Percentiles rank a stretch among this genome's conserved stretches.
Evolutionary conservation across 2,797 vertebrate genomes (phyloP).

Genomic region (Clarias pachynema): DNA sequence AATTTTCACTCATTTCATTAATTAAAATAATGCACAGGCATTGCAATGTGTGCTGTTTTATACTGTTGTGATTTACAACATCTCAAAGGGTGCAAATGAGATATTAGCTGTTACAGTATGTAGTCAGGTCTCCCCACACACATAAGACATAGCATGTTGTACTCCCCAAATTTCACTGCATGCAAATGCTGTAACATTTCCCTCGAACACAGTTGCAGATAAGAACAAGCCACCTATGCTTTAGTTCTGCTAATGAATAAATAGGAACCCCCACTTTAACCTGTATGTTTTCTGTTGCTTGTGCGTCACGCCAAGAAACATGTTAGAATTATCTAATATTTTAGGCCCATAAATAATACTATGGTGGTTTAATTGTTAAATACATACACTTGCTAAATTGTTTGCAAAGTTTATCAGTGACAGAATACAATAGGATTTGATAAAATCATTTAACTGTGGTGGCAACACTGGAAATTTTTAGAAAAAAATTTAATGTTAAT

Average conservation of each 20-base stretch:
- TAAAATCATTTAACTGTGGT: neutral
- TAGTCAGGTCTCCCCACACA: neutral
- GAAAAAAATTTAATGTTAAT: neutral
- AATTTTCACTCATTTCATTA: neutral
- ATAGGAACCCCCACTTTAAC: neutral
- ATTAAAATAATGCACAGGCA: neutral
- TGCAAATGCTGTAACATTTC: neutral
- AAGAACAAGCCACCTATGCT: neutral
- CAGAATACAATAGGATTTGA: neutral
- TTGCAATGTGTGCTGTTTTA: neutral
- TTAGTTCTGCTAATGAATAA: neutral
- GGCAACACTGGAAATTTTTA: neutral
- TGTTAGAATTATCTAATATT: neutral
- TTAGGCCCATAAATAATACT: neutral
- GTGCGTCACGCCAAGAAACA: neutral
- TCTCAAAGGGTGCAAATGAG: neutral
- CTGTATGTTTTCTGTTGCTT: neutral
- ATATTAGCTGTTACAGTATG: neutral
- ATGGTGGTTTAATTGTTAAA: neutral
- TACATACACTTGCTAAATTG: neutral
- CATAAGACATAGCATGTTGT: conserved; percentile 6
- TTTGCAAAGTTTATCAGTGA: neutral
- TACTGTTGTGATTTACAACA: neutral
- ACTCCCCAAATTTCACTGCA: neutral
- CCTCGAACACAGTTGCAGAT: conserved; percentile 15